Base-by-base conservation (phyloP, 2,797 vertebrate genomes). In the Spinibarbus caldwelli region DNA sequence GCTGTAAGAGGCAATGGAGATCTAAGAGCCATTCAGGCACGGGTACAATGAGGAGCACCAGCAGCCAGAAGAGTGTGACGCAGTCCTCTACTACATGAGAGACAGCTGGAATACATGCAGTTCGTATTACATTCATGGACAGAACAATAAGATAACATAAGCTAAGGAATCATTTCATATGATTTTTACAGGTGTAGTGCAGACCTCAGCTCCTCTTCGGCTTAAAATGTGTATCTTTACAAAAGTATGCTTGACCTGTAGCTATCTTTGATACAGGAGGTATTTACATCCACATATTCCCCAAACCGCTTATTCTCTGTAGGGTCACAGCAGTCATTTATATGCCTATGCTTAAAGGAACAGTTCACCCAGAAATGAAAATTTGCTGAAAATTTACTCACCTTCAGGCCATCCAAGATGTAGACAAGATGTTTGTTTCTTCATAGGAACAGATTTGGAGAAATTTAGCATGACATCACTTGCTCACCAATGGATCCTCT, bases 31-130 rank as follows among this genome's bases (percentile, higher is more conserved):
- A 90, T 84, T 96, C 96, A 7, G 95, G 95, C 38, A 94, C 95
- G 9, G 96, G 93, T 0, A 93, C 94, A 49, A 94, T 96, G 89
- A 96, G 94, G 89, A 96, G 94, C 92, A 92, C 93, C 9, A 82
- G 92, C 92, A 97, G 97, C 89, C 97, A 97, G 91, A 94, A 93
- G 90, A 97, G 97, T 90, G 92, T 96, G 89, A 90, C 91, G 0
- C 96, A 95, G 89, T 96, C 96, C 0, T 88, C 96, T 68, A 4
- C 78, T 29, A 82, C 81, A 72, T 88, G 75, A 89, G 43, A 64
- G 57, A 38, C 67, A 6, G 49, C 9, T 52, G 14, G 54, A 78
- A 62, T 78, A 47, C 54, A 29, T 64, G 70, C 67, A 71, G 80
- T 29, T 41, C 6, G 4, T 43, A 41, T 26, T 36, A 83, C 19